Conservation (phyloP, 2,888 invertebrate species). For the Rosalia funebris region DNA sequence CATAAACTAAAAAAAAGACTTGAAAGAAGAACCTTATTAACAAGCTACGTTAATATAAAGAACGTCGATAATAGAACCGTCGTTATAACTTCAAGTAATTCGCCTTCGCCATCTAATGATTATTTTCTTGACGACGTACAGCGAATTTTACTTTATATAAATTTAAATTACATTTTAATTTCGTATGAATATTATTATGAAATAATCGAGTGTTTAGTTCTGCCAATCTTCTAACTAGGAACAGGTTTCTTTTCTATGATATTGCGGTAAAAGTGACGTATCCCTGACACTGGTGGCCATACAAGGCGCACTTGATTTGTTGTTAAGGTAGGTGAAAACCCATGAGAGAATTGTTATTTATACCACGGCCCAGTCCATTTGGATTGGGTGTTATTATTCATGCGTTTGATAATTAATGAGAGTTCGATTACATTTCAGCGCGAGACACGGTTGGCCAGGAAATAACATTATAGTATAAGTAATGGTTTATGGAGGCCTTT, state of each 20-base stretch:
- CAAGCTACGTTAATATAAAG: no score
- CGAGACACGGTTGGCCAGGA: neutral
- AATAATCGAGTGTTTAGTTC: neutral
- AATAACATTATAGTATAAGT: no score
- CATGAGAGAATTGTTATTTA: constrained; percentile 25
- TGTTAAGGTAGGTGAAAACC: constrained; percentile 26
- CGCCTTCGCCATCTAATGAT: no score
- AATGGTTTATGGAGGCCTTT: no score
- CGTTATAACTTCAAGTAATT: no score
- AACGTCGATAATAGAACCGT: no score
- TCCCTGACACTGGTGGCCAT: constrained; percentile 19
- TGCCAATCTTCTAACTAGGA: constrained; percentile 9
- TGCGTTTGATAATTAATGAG: constrained; percentile 5
- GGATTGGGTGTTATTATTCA: neutral
- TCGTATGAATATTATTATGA: no score
- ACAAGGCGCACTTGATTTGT: constrained; percentile 22
- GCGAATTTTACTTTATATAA: no score
- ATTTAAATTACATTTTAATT: no score
- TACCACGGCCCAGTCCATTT: constrained; percentile 5
- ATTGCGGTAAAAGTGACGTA: constrained; percentile 22
- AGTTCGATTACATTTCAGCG: neutral
- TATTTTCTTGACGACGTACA: no score
- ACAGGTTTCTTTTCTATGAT: constrained; percentile 11
- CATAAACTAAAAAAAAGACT: no score
- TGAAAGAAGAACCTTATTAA: no score